Conservation (phyloP, 2,888 invertebrate species). For the Emmelina monodactyla region DNA sequence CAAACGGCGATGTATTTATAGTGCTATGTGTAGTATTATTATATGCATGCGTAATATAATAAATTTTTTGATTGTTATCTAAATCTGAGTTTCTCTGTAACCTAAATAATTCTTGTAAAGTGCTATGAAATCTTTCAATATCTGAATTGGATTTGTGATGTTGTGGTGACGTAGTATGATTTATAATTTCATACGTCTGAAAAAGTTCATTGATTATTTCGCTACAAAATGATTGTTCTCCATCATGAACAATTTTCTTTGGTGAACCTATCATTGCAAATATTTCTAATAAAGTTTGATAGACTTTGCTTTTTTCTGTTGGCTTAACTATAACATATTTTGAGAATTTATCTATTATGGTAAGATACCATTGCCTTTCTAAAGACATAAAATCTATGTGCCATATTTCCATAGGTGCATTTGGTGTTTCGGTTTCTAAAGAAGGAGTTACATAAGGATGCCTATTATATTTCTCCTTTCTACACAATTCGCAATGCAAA, state of each 20-base stretch:
- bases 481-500: conserved; percentile 5
- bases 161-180: conserved; percentile 13
- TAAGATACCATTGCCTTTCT: conserved; percentile 15
- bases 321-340: conserved; percentile 14
- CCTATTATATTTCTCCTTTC: conserved; percentile 12
- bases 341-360: conserved; percentile 16
- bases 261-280: conserved; percentile 14
- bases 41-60: conserved; percentile 9
- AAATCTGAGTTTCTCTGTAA: conserved; percentile 7
- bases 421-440: conserved; percentile 8
- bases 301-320: conserved; percentile 13
- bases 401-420: conserved; percentile 11
- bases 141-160: conserved; percentile 16
- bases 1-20: conserved; percentile 9
- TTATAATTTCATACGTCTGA: conserved; percentile 11
- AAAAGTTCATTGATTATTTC: conserved; percentile 13
- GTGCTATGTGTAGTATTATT: conserved; percentile 9
- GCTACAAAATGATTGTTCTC: conserved; percentile 15
- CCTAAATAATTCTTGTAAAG: conserved; percentile 10
- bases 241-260: conserved; percentile 13
- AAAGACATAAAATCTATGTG: conserved; percentile 12
- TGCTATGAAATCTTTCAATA: conserved; percentile 14
- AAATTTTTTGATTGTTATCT: conserved; percentile 8
- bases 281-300: conserved; percentile 14
- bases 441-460: conserved; percentile 4